Evolutionary conservation across 1,140 invertebrate genomes (phyloP), one percentile per base, ranked within the genome.

Genomic region (Wasmannia auropunctata): DNA sequence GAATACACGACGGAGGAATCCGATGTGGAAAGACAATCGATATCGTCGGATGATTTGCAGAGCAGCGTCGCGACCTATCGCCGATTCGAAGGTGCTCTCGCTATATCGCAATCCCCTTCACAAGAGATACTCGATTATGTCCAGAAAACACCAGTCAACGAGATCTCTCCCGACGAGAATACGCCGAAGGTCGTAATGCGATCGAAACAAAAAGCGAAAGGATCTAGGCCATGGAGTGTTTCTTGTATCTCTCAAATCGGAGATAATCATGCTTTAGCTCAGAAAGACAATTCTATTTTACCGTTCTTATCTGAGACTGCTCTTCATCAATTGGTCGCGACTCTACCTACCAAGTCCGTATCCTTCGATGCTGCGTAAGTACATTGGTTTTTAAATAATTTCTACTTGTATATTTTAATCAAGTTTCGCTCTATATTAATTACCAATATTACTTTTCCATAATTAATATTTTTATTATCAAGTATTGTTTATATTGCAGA

Each of bases 241-340:
- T 97, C 98, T 8, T 98, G 97, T 86, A 95, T 98, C 14, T 97
- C 97, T 31, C 97, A 97, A 92, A 94, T 97, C 85, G 92, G 92
- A 8, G 87, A 91, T 25, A 87, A 86, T 31, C 79, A 88, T 28
- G 85, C 88, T 62, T 75, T 92, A 31, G 90, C 91, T 86, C 91
- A 93, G 37, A 93, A 91, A 14, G 88, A 93, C 85, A 90, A 96
- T 89, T 37, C 94, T 16, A 93, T 95, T 89, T 95, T 96, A 76
- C 95, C 96, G 90, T 95, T 97, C 88, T 98, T 98, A 89, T 98
- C 98, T 0, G 98, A 99, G 95, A 98, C 98, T 0, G 98, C 98
- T 16, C 94, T 98, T 16, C 96, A 98, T 93, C 96, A 97, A 22
- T 95, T 98, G 14, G 91, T 95, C 37, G 77, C 93, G 34, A 94